Percentiles rank a stretch among this genome's conserved stretches.
Evolutionary conservation across 2,888 invertebrate species (phyloP).

Genomic region (Caenorhabditis angaria): DNA sequence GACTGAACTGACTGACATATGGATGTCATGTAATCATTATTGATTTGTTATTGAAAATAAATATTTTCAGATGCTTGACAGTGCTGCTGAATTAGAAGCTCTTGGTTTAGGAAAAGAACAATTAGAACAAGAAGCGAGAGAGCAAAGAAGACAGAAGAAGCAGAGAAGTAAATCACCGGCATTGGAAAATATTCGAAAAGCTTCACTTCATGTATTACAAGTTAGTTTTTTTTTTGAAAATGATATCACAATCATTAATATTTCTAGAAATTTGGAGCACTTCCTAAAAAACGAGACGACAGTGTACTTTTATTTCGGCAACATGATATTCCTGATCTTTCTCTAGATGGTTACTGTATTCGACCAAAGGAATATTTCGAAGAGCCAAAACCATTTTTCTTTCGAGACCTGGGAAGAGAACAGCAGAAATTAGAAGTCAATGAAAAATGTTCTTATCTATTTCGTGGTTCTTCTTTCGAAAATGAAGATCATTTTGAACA

Average conservation of each 20-base stretch:
- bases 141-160: constrained; percentile 45
- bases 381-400: constrained; percentile 51
- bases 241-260: neutral
- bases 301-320: constrained; percentile 32
- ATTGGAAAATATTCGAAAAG: constrained; percentile 63
- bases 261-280: constrained; percentile 54
- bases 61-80: constrained; percentile 33
- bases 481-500: constrained; percentile 39
- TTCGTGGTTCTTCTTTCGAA: constrained; percentile 54
- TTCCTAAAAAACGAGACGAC: constrained; percentile 53
- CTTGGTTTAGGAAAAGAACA: constrained; percentile 47
- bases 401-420: constrained; percentile 45
- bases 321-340: constrained; percentile 51
- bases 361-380: constrained; percentile 59
- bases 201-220: constrained; percentile 58
- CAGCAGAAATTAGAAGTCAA: constrained; percentile 46
- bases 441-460: constrained; percentile 66
- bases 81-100: constrained; percentile 46
- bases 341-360: constrained; percentile 46
- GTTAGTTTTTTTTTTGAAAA: constrained; percentile 10
- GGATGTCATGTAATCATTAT: no score
- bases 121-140: constrained; percentile 44
- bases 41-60: constrained; percentile 5
- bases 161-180: constrained; percentile 64
- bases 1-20: constrained; percentile 9